These are phyloP conservation scores for Phanerotoma sp. DNA, from an alignment of 2,888 invertebrate genomes.

Conservation along the genomic window DNA sequence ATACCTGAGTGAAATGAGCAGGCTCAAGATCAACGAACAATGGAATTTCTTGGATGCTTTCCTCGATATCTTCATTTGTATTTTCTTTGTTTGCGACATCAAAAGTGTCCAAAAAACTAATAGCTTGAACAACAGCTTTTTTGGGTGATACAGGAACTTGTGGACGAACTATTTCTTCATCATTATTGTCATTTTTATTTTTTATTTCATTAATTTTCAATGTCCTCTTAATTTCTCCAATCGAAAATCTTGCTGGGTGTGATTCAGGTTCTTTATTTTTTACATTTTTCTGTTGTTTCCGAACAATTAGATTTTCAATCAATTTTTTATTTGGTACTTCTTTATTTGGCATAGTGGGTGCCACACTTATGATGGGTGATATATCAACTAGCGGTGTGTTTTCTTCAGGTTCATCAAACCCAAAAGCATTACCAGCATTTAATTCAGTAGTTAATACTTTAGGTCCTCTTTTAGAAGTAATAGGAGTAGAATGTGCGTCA, in stretches of 20 bases:
- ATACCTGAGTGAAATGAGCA: constrained; percentile 44
- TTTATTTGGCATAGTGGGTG: neutral
- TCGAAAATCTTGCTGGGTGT: constrained; percentile 32
- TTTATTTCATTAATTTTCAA: constrained; percentile 20
- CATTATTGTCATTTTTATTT: constrained; percentile 9
- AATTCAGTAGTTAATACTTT: constrained; percentile 22
- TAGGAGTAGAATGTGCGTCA: constrained; percentile 37
- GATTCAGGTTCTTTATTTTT: neutral
- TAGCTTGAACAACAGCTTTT: constrained; percentile 23
- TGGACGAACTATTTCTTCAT: constrained; percentile 4
- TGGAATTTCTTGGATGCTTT: constrained; percentile 29
- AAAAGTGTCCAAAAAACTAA: constrained; percentile 45
- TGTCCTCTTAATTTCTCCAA: constrained; percentile 35
- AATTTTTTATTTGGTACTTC: neutral
- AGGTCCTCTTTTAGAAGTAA: constrained; percentile 27
- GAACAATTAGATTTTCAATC: too few relatives aligned
- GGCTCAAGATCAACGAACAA: constrained; percentile 47
- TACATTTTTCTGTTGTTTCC: too few relatives aligned
- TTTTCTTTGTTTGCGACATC: constrained; percentile 36
- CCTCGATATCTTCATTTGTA: constrained; percentile 1
- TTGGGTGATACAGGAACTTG: constrained; percentile 8
- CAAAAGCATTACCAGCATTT: constrained; percentile 44
- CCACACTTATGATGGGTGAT: constrained; percentile 13
- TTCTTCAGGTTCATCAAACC: constrained; percentile 40
- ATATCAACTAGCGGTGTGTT: neutral